Base-by-base conservation (phyloP, 1,140 invertebrate genomes). In the Cecropterus lyciades region DNA sequence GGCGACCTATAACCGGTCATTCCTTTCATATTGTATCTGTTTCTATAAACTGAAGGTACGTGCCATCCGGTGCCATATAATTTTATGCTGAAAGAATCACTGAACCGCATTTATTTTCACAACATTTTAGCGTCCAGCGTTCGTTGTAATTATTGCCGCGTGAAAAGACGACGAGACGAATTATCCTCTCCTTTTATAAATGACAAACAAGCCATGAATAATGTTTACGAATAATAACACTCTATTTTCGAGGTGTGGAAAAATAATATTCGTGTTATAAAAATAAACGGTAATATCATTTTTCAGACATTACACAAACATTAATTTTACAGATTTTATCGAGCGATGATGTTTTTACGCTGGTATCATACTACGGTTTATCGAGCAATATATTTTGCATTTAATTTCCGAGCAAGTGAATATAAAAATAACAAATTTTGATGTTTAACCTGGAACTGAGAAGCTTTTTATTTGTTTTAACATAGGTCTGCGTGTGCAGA, bases 101-200 rank as follows among this genome's bases (percentile, higher is more conserved):
- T 67, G 72, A 72, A 72, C 70, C 67, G 73, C 59, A 64, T 68
- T 72, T 76, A 67, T 79, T 81, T 79, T 76, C 72, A 70, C 65
- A 70, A 76, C 69, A 71, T 77, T 75, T 75, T 71, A 73, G 55
- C 69, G 62, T 70, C 73, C 64, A 73, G 69, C 55, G 68, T 76
- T 76, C 64, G 51, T 69, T 66, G 56, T 73, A 72, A 72, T 73
- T 62, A 71, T 72, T 62, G 65, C 57, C 72, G 63, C 67, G 62
- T 66, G 69, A 67, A 63, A 33, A 46, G 65, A 53, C 40, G 48
- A 40, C 14, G 37, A 51, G 43, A 52, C 33, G 48, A 52, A 63
- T 62, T 63, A 48, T 63, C 59, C 24, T 57, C 55, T 4, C 20
- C 40, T 46, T 63, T 14, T 51, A 63, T 49, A 51, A 63, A 63